A percentile compares a stretch with the other conserved stretches of the same genome.
Conservation (phyloP, 2,113 vertebrate genomes). For the Prochilodus magdalenae region DNA sequence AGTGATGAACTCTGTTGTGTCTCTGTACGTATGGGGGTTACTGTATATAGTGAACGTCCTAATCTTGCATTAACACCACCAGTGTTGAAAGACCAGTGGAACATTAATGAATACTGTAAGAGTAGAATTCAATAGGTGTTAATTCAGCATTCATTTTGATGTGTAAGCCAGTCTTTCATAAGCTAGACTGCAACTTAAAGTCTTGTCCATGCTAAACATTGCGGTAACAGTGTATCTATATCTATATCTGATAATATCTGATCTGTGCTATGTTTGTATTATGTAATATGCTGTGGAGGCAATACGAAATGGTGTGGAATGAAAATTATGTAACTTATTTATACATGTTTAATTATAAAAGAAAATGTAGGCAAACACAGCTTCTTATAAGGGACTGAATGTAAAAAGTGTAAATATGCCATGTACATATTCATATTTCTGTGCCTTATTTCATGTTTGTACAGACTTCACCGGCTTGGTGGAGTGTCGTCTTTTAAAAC, state of each 20-base stretch:
- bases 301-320: not conserved
- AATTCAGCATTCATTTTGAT: too few relatives aligned
- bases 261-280: not conserved
- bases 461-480: slow-evolving; percentile 58
- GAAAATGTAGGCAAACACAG: not conserved
- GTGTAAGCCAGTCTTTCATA: too few relatives aligned
- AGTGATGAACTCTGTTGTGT: too few relatives aligned
- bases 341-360: slow-evolving; percentile 18
- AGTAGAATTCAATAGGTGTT: too few relatives aligned
- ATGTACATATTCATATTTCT: slow-evolving; percentile 44
- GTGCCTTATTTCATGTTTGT: slow-evolving; percentile 40
- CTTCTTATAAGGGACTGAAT: slow-evolving; percentile 9
- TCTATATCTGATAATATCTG: too few relatives aligned
- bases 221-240: not conserved
- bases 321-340: slow-evolving; percentile 1
- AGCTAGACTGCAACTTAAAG: too few relatives aligned
- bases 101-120: too few relatives aligned
- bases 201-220: not conserved
- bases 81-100: too few relatives aligned
- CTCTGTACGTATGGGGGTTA: too few relatives aligned
- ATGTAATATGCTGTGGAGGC: not conserved
- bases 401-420: slow-evolving; percentile 60
- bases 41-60: too few relatives aligned
- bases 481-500: slow-evolving; percentile 50
- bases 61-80: too few relatives aligned